A percentile compares a stretch with the other conserved stretches of the same genome.
These are phyloP conservation scores for Tenualosa ilisha DNA, from an alignment of 2,797 vertebrate genomes.

Conservation along the genomic window DNA sequence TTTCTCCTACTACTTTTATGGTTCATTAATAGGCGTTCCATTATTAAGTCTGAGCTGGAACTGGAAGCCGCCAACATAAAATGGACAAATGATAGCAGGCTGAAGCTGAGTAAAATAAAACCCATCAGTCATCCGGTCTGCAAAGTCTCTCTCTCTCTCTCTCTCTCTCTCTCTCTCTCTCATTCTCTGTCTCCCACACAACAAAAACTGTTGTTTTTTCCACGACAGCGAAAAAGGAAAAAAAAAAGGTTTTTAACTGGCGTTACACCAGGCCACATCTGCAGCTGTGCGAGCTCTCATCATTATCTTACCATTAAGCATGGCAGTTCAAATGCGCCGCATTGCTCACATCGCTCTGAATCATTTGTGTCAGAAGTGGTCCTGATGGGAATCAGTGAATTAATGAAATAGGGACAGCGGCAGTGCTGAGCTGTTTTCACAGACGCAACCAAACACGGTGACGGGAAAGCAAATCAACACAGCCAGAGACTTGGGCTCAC, in stretches of 20 bases:
- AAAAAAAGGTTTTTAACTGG: not conserved
- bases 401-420: not conserved
- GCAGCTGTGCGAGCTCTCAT: not conserved
- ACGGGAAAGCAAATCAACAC: not conserved
- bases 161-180: constrained; percentile 5
- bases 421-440: not conserved
- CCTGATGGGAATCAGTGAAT: constrained; percentile 3
- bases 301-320: not conserved
- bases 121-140: not conserved
- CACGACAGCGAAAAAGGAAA: not conserved
- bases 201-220: not conserved
- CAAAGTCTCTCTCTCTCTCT: not conserved
- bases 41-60: constrained; percentile 51
- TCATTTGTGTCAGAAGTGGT: not conserved
- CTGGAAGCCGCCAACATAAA: not conserved
- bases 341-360: not conserved
- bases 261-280: not conserved
- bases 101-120: not conserved
- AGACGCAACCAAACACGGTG: not conserved
- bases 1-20: constrained; percentile 61
- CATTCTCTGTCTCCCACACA: not conserved
- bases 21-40: constrained; percentile 70
- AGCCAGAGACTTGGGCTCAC: not conserved
- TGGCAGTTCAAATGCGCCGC: not conserved
- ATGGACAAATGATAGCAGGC: not conserved